These are phyloP conservation scores for Hypanus sabinus DNA, from an alignment of 2,113 vertebrate species.

Conservation along the genomic window DNA sequence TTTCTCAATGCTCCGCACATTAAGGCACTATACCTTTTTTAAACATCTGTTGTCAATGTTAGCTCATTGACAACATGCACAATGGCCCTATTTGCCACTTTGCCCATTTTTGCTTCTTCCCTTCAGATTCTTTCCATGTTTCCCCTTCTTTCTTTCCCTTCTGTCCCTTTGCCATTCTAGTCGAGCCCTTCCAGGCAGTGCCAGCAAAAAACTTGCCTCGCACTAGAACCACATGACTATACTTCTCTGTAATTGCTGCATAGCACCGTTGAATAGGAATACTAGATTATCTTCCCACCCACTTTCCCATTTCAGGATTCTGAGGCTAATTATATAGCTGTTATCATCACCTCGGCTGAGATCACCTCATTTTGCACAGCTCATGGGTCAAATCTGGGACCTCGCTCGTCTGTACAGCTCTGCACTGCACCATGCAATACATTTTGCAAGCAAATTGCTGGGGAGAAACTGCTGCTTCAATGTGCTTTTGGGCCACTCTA, in stretches of 20 bases:
- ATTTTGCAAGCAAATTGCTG: not conserved
- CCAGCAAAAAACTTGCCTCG: not conserved
- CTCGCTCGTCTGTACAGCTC: not conserved
- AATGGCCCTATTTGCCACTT: too few species aligned
- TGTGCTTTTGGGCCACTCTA: not conserved
- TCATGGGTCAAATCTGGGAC: not conserved
- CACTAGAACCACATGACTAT: not conserved
- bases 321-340: not conserved
- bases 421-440: not conserved
- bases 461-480: not conserved
- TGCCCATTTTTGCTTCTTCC: too few species aligned
- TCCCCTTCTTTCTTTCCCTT: too few species aligned
- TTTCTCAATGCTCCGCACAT: too few species aligned
- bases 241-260: not conserved
- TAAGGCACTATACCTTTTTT: too few species aligned
- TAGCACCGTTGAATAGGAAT: not conserved
- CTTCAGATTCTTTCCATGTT: too few species aligned
- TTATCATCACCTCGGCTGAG: not conserved
- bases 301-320: too few species aligned
- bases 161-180: too few species aligned
- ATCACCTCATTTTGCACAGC: not conserved
- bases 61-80: too few species aligned
- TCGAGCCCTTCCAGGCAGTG: too few species aligned
- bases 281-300: not conserved
- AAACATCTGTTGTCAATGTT: too few species aligned